Evolutionary conservation across 2,888 invertebrate species (phyloP).

Genomic region (Lasius platythorax): DNA sequence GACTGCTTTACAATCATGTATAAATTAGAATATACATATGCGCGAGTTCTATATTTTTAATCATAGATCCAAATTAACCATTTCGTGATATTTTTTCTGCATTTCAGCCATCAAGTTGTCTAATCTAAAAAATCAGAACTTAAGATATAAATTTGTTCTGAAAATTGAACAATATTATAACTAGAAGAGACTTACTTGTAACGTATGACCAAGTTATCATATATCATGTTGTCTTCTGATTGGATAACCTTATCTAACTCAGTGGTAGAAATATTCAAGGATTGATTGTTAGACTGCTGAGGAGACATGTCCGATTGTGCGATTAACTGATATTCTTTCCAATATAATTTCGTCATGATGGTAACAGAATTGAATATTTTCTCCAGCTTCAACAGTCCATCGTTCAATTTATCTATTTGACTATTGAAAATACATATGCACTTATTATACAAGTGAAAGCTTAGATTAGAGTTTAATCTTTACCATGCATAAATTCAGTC

Average conservation of each 20-base stretch:
- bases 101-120: conserved; percentile 68
- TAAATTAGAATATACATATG: not conserved
- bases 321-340: conserved; percentile 56
- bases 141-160: not conserved
- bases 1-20: not conserved
- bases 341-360: conserved; percentile 63
- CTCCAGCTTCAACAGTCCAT: conserved; percentile 70
- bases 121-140: conserved; percentile 65
- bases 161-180: not conserved
- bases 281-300: conserved; percentile 12
- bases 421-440: conserved; percentile 62
- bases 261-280: not conserved
- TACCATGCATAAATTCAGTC: not conserved
- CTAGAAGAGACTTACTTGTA: conserved; percentile 73
- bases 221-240: conserved; percentile 66
- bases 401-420: conserved; percentile 67
- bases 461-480: not conserved
- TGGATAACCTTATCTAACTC: conserved; percentile 13
- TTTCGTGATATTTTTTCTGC: conserved; percentile 59
- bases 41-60: not conserved
- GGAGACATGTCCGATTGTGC: not conserved
- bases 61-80: conserved; percentile 60
- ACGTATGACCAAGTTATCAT: conserved; percentile 77
- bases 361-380: conserved; percentile 72
- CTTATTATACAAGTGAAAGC: not conserved